Percentiles rank a stretch among this genome's conserved stretches.
Evolutionary conservation across 2,888 invertebrate genomes (phyloP).

Genomic region (Nipponacmea schrenckii): DNA sequence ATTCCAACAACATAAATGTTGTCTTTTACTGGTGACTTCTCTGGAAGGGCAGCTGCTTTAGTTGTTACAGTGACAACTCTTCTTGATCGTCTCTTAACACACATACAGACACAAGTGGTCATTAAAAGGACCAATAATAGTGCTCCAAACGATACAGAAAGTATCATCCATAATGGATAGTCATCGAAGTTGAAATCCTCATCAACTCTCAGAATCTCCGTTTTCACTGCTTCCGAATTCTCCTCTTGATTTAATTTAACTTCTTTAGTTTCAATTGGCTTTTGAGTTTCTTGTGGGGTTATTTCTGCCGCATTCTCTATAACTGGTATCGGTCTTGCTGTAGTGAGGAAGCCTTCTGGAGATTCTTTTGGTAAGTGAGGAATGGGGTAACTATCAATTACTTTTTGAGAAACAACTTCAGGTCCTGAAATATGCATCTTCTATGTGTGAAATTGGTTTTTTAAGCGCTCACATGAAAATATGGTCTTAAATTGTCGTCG

Average conservation of each 20-base stretch:
- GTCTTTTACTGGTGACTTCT: constrained; percentile 25
- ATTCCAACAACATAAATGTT: constrained; percentile 16
- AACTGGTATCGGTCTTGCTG: constrained; percentile 1
- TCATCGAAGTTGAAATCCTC: not conserved
- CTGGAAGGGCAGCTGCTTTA: constrained; percentile 7
- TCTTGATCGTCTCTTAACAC: constrained; percentile 18
- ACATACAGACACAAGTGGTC: constrained; percentile 20
- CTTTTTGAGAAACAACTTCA: too few species aligned
- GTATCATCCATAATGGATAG: constrained; percentile 28
- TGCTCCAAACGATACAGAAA: constrained; percentile 23
- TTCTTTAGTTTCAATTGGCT: not conserved
- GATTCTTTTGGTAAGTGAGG: not conserved
- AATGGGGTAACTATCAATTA: not conserved
- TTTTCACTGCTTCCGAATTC: too few species aligned
- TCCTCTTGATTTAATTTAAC: not conserved
- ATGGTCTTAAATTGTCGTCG: too few species aligned
- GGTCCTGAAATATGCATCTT: too few species aligned
- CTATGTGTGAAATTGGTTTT: too few species aligned
- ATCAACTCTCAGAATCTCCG: too few species aligned
- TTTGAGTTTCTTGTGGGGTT: not conserved
- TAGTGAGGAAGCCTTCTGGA: too few species aligned
- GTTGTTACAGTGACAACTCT: constrained; percentile 14
- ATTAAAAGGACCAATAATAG: constrained; percentile 20
- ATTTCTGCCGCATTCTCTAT: not conserved
- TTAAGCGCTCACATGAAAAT: too few species aligned